Conservation (phyloP, 2,113 vertebrate species). For the Tonatia bakeri region DNA sequence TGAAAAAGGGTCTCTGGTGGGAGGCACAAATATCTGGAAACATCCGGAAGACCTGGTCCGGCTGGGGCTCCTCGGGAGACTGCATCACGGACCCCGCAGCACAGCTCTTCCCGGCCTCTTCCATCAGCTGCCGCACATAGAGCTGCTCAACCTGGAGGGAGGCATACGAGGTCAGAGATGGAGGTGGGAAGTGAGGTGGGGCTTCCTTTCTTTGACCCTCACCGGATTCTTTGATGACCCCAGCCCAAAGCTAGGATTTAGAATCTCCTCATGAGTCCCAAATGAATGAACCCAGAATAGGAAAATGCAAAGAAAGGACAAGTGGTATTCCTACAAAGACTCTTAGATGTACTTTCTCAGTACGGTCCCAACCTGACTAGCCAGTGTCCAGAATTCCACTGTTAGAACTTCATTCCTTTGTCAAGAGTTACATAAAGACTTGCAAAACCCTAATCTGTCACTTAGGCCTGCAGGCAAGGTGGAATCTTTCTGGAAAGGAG, state of each 20-base stretch:
- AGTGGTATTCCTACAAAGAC: not conserved
- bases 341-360: not conserved
- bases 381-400: not conserved
- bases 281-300: not conserved
- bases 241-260: accelerated
- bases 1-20: conserved; percentile 88
- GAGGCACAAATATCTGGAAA: conserved; percentile 82
- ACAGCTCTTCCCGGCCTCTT: conserved; percentile 77
- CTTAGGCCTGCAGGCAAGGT: not conserved
- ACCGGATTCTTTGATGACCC: not conserved
- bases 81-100: conserved; percentile 58
- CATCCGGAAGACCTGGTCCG: conserved; percentile 80
- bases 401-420: not conserved
- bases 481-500: not conserved
- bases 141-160: conserved; percentile 82
- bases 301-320: not conserved
- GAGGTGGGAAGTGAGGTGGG: accelerated
- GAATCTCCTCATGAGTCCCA: not conserved
- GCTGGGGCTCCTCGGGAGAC: conserved; percentile 69
- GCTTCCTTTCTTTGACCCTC: accelerated
- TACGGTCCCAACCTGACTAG: accelerated
- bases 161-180: accelerated
- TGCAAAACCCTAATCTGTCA: not conserved
- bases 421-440: not conserved
- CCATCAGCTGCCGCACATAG: conserved; percentile 77